Evolutionary conservation across 2,888 invertebrate species (phyloP).

Genomic region (Cheilosia grossa): DNA sequence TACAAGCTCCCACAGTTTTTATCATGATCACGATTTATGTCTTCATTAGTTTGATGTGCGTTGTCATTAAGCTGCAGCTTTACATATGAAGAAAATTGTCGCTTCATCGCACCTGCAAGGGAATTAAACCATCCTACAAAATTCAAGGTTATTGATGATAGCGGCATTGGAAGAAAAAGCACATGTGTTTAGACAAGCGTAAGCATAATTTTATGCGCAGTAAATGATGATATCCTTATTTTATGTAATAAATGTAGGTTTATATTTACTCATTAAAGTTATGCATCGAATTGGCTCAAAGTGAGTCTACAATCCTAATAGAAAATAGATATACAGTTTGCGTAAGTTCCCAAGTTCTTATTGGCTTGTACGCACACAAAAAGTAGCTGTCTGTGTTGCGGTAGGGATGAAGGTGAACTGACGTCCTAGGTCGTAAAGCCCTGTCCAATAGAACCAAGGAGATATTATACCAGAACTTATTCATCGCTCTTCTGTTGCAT

Average conservation of each 20-base stretch:
- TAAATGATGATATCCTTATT: background rate
- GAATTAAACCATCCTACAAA: conserved; percentile 87
- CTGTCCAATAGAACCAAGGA: too few species aligned
- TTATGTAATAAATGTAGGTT: background rate
- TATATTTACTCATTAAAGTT: background rate
- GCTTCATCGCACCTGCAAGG: conserved; percentile 89
- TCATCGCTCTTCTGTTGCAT: too few species aligned
- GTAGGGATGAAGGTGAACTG: too few species aligned
- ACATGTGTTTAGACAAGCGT: conserved; percentile 38
- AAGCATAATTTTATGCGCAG: conserved; percentile 11
- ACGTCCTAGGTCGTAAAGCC: too few species aligned
- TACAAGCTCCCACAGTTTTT: conserved; percentile 22
- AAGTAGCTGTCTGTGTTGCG: too few species aligned
- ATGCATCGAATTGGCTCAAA: too few species aligned
- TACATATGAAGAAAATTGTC: conserved; percentile 92
- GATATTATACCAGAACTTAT: too few species aligned
- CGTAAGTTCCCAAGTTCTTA: too few species aligned
- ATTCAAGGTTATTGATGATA: conserved; percentile 61
- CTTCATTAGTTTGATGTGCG: conserved; percentile 67
- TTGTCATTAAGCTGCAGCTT: conserved; percentile 88
- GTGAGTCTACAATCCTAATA: too few species aligned
- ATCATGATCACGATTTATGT: conserved; percentile 21
- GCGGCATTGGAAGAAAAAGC: conserved; percentile 55
- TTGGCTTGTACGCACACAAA: too few species aligned
- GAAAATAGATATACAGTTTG: too few species aligned